A percentile compares a stretch with the other conserved stretches of the same genome.
phyloP scores from a whole-genome alignment of 2,113 vertebrate species.

The Nanger granti region DNA sequence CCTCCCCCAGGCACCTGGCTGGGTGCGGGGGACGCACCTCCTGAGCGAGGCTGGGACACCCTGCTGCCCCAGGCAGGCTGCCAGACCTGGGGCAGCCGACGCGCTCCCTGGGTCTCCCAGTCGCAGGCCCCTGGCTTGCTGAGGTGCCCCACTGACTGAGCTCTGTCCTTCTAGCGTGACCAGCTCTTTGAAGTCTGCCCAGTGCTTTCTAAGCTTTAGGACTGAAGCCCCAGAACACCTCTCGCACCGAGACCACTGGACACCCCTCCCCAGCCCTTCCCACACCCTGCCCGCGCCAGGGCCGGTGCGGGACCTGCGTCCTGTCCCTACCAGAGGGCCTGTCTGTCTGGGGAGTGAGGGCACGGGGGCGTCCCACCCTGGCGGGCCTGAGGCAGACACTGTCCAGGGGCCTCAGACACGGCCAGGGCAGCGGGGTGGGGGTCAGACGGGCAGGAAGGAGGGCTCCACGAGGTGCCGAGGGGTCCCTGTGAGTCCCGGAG shows the following conservation, averaged over 20 bases:
- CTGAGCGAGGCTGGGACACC: neutral
- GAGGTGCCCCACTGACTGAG: neutral
- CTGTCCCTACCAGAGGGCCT: neutral
- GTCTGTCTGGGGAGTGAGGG: neutral
- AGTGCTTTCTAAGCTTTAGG: neutral
- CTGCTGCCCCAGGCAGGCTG: neutral
- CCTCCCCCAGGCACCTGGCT: neutral
- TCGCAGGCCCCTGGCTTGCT: neutral
- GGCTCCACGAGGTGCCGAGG: neutral
- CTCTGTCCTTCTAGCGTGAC: neutral
- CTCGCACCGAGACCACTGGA: neutral
- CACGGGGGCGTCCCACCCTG: accelerated
- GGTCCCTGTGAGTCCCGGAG: neutral
- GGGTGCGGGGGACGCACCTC: neutral
- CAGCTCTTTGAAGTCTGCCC: neutral
- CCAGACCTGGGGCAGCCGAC: neutral
- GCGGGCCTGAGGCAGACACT: neutral
- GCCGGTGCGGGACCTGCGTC: accelerated
- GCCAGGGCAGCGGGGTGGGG: neutral
- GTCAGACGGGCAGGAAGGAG: neutral
- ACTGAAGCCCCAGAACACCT: neutral
- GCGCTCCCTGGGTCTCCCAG: neutral
- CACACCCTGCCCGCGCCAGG: accelerated
- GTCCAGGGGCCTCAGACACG: neutral
- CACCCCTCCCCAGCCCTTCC: neutral